These are phyloP conservation scores for Alligator sinensis DNA, from an alignment of 2,113 vertebrate genomes.

Conservation along the genomic window DNA sequence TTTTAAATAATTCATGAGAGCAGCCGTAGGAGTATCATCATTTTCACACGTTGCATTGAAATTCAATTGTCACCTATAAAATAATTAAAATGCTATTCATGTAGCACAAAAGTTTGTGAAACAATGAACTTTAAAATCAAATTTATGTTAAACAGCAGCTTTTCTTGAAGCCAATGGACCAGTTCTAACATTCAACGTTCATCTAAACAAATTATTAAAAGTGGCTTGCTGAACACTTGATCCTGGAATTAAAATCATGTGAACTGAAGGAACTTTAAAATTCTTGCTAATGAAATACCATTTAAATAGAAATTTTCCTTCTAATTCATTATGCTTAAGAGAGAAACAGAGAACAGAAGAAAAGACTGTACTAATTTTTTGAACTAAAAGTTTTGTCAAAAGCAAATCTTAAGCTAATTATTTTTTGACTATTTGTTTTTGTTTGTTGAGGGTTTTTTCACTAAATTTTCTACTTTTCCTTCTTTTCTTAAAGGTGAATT, in stretches of 20 bases:
- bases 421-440: too few relatives aligned
- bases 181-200: background rate
- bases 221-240: background rate
- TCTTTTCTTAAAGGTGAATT: too few relatives aligned
- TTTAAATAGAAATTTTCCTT: background rate
- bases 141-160: background rate
- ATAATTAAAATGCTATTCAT: background rate
- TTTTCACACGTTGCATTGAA: conserved; percentile 87
- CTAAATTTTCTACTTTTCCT: too few relatives aligned
- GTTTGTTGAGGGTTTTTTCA: too few relatives aligned
- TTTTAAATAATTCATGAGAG: conserved; percentile 94
- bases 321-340: background rate
- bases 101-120: background rate
- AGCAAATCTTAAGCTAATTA: too few relatives aligned
- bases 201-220: background rate
- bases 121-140: background rate
- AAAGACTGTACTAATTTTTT: too few relatives aligned
- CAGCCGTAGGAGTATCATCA: conserved; percentile 89
- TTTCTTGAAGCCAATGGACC: background rate
- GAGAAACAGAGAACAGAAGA: background rate
- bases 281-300: background rate
- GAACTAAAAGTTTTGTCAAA: too few relatives aligned
- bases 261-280: background rate
- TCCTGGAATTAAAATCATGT: background rate
- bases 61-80: conserved; percentile 85